Conservation (phyloP, 1,140 invertebrate species). For the Cydia splendana region DNA sequence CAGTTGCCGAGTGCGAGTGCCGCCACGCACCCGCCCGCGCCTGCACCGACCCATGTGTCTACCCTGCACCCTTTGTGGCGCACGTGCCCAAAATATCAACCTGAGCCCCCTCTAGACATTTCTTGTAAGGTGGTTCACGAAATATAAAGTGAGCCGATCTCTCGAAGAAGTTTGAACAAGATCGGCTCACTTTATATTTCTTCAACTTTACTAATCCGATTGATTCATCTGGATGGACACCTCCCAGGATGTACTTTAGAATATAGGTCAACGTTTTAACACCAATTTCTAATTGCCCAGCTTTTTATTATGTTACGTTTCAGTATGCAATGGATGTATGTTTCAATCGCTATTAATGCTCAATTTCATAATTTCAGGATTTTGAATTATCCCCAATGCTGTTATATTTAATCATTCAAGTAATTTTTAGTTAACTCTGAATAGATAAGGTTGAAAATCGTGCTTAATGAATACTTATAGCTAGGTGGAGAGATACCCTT, state of each 20-base stretch:
- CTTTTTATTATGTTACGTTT: too few species aligned
- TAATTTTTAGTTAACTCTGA: too few species aligned
- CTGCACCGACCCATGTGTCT: constrained; percentile 13
- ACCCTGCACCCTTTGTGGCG: constrained; percentile 12
- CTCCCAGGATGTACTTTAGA: not conserved
- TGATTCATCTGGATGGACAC: not conserved
- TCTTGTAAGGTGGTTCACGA: not conserved
- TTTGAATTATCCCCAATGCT: too few species aligned
- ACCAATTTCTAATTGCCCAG: too few species aligned
- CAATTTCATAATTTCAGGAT: too few species aligned
- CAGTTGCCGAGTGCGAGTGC: constrained; percentile 70
- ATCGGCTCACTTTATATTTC: too few species aligned
- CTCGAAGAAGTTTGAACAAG: too few species aligned
- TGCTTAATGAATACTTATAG: not conserved
- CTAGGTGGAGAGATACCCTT: not conserved
- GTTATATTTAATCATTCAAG: too few species aligned
- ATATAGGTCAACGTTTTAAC: not conserved
- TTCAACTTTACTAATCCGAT: not conserved
- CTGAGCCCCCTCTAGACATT: not conserved
- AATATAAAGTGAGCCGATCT: too few species aligned
- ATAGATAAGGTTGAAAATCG: too few species aligned
- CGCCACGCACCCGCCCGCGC: constrained; percentile 58
- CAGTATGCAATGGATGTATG: too few species aligned
- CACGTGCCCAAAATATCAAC: constrained; percentile 29
- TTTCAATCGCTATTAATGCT: too few species aligned